These are phyloP conservation scores for Anhinga rufa DNA, from an alignment of 2,113 vertebrate species.

Conservation along the genomic window DNA sequence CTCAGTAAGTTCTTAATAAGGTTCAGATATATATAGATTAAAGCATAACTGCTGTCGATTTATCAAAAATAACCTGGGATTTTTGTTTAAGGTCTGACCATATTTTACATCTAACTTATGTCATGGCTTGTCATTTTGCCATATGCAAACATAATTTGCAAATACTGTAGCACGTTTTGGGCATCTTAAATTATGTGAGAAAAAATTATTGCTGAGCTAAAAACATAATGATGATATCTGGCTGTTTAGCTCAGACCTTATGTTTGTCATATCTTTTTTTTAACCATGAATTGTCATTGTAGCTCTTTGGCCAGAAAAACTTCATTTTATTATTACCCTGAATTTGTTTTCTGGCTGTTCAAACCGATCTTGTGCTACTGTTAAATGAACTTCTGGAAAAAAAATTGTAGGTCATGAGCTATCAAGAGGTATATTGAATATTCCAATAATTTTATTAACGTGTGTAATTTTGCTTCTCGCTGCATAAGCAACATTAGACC, in stretches of 20 bases:
- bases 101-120: not conserved
- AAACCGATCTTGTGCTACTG: not conserved
- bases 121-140: not conserved
- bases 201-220: not conserved
- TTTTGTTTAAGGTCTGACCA: not conserved
- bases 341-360: not conserved
- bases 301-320: not conserved
- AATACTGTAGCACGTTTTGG: not conserved
- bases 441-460: not conserved
- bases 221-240: not conserved
- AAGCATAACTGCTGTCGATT: not conserved
- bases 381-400: not conserved
- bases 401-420: not conserved
- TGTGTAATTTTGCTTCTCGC: not conserved
- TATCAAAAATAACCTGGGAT: not conserved
- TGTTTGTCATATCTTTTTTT: not conserved
- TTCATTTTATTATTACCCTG: not conserved
- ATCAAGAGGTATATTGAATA: not conserved
- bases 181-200: not conserved
- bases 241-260: not conserved
- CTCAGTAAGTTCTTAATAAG: not conserved
- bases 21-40: not conserved
- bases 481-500: not conserved
- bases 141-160: not conserved
- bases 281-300: not conserved